phyloP scores from a whole-genome alignment of 2,113 vertebrate species.

The Falcunculus frontatus region DNA sequence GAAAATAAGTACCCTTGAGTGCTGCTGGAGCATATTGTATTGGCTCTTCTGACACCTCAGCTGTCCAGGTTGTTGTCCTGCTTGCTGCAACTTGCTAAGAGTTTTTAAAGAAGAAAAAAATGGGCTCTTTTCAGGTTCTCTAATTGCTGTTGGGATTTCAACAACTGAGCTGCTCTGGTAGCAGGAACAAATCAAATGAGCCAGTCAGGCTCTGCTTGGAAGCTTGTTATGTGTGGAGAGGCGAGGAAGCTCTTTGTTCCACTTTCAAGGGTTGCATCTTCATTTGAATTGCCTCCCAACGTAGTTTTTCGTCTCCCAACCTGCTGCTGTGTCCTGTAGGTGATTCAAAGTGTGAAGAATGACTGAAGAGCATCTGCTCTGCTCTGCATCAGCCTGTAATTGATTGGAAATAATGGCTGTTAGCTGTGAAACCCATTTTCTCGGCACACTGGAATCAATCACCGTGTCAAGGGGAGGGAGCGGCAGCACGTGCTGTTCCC shows the following conservation, averaged over 20 bases:
- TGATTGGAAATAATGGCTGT: conserved; percentile 14
- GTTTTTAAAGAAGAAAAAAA: background rate
- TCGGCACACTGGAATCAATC: background rate
- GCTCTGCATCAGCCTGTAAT: background rate
- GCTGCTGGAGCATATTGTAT: background rate
- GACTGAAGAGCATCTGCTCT: conserved; percentile 29
- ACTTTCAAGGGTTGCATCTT: background rate
- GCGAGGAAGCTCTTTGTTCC: background rate
- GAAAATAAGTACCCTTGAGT: background rate
- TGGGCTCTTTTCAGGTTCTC: background rate
- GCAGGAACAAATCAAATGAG: background rate
- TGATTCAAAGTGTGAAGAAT: background rate
- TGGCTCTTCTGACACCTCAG: background rate
- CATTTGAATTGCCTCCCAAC: background rate
- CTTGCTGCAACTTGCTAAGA: background rate
- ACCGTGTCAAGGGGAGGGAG: background rate
- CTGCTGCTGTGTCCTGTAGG: background rate
- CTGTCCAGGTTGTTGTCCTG: background rate
- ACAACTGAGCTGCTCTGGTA: background rate
- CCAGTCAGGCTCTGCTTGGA: background rate
- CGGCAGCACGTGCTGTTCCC: background rate
- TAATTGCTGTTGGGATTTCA: background rate
- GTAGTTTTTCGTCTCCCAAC: background rate
- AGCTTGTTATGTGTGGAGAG: background rate
- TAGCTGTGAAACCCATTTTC: conserved; percentile 2